phyloP scores from a whole-genome alignment of 1,140 invertebrate species.

The Papilio xuthus region DNA sequence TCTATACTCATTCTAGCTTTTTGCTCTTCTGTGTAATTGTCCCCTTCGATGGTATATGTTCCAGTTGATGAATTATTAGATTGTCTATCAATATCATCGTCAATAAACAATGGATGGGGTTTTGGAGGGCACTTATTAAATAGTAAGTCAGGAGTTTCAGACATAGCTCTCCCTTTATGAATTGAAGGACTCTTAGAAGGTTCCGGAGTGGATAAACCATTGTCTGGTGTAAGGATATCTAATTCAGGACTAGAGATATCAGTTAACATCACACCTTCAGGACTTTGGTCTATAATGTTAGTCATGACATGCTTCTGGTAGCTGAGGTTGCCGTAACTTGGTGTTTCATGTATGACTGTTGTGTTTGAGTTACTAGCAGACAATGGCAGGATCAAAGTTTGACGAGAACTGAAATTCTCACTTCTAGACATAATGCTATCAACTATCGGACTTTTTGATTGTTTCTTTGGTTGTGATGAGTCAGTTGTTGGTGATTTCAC shows the following conservation, averaged over 20 bases:
- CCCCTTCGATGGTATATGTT: constrained; percentile 93
- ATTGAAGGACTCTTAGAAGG: constrained; percentile 64
- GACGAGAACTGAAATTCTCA: constrained; percentile 73
- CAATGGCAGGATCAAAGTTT: constrained; percentile 78
- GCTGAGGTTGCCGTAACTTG: constrained; percentile 67
- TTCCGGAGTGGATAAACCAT: constrained; percentile 74
- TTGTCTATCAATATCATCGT: constrained; percentile 72
- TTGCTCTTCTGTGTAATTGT: constrained; percentile 92
- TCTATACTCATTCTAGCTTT: constrained; percentile 94
- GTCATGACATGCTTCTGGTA: constrained; percentile 68
- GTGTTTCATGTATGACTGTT: constrained; percentile 69
- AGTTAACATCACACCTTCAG: constrained; percentile 78
- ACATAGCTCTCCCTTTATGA: constrained; percentile 62
- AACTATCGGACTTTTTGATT: constrained; percentile 80
- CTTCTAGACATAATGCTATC: constrained; percentile 81
- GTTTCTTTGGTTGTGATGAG: constrained; percentile 62
- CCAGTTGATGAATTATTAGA: constrained; percentile 86
- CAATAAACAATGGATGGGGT: constrained; percentile 67
- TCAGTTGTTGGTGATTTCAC: constrained; percentile 67
- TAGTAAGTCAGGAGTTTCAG: constrained; percentile 70
- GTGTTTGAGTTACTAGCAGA: constrained; percentile 77
- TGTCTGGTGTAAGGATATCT: constrained; percentile 82
- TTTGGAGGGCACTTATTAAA: constrained; percentile 71
- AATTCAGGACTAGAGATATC: constrained; percentile 83
- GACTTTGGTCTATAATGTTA: constrained; percentile 78